phyloP scores from a whole-genome alignment of 2,113 vertebrate genomes.

The Lagenorhynchus albirostris region DNA sequence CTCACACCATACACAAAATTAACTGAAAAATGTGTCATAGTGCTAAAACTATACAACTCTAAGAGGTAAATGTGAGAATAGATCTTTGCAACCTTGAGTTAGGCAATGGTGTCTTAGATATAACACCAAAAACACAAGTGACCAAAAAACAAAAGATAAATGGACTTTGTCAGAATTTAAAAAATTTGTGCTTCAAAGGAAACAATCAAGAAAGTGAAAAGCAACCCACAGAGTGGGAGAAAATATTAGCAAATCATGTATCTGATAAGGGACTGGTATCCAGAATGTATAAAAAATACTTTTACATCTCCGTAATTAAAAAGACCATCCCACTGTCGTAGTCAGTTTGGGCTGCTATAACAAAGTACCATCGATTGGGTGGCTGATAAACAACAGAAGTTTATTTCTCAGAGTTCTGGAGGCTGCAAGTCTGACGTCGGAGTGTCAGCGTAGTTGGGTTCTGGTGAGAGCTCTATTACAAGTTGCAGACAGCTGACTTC shows the following conservation, averaged over 20 bases:
- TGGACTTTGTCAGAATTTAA: neutral
- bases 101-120: neutral
- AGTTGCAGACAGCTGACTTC: no score
- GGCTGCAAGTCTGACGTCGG: neutral
- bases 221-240: neutral
- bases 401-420: neutral
- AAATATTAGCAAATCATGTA: neutral
- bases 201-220: neutral
- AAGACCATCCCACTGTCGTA: neutral
- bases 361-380: neutral
- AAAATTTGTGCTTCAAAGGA: neutral
- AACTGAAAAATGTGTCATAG: neutral
- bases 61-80: neutral
- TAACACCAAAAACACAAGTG: neutral
- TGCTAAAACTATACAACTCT: neutral
- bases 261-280: neutral
- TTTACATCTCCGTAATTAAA: neutral
- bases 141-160: neutral
- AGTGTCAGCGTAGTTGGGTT: no score
- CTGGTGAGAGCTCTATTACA: no score
- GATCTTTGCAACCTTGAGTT: neutral
- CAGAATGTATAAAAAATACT: neutral
- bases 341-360: neutral
- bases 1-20: neutral
- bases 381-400: neutral